phyloP scores from a whole-genome alignment of 1,140 invertebrate species.

The Lepidostoma basale region DNA sequence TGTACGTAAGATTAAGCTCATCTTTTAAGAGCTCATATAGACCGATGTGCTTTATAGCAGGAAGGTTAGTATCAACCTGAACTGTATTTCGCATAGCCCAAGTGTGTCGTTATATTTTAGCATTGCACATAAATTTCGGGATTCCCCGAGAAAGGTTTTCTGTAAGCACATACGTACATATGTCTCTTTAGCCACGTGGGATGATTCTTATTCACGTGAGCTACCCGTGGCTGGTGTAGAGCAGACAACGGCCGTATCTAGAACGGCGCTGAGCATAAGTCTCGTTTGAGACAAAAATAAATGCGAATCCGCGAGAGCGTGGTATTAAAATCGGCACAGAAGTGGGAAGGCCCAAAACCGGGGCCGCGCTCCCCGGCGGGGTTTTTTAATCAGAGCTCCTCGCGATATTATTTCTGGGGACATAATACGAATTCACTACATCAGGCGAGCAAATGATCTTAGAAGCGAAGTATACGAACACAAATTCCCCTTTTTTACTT shows the following conservation, averaged over 20 bases:
- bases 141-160: slow-evolving; percentile 23
- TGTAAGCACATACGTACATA: slow-evolving; percentile 5
- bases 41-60: not conserved
- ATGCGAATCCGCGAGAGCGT: slow-evolving; percentile 34
- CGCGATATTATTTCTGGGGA: not conserved
- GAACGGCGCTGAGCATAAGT: slow-evolving; percentile 19
- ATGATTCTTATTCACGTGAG: slow-evolving; percentile 14
- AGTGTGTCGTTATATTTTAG: slow-evolving; percentile 25
- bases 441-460: too few species aligned
- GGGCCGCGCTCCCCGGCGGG: not conserved
- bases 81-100: slow-evolving; percentile 12
- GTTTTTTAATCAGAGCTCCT: slow-evolving; percentile 11
- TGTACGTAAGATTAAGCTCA: not conserved
- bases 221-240: not conserved
- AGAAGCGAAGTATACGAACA: too few species aligned
- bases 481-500: too few species aligned
- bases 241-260: slow-evolving; percentile 8
- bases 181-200: slow-evolving; percentile 8
- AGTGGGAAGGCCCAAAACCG: slow-evolving; percentile 1
- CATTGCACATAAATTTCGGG: slow-evolving; percentile 20
- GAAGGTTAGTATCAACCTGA: not conserved
- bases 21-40: not conserved
- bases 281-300: slow-evolving; percentile 37
- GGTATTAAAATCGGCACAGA: slow-evolving; percentile 33
- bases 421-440: not conserved